Conservation (phyloP, 2,888 invertebrate species). For the Crocallis elinguaria region DNA sequence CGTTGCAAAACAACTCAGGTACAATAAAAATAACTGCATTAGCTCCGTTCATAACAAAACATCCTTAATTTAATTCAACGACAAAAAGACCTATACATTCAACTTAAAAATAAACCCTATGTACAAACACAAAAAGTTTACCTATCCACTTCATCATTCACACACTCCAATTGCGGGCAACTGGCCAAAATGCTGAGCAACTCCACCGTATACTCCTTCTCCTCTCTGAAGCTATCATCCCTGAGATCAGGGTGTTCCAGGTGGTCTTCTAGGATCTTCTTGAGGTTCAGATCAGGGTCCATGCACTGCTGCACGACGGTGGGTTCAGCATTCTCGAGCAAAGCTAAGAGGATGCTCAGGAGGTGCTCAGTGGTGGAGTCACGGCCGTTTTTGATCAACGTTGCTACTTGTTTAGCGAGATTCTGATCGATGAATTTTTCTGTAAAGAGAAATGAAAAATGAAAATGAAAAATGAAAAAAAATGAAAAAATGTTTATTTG, state of each 20-base stretch:
- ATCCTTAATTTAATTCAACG: too few species aligned
- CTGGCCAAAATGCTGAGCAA: slow-evolving; percentile 47
- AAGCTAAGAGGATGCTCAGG: slow-evolving; percentile 53
- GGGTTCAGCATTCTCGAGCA: slow-evolving; percentile 49
- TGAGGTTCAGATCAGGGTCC: slow-evolving; percentile 50
- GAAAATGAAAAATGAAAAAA: too few species aligned
- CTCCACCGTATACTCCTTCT: slow-evolving; percentile 59
- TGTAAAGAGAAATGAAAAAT: slow-evolving; percentile 44
- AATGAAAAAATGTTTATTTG: too few species aligned
- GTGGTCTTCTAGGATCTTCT: slow-evolving; percentile 51
- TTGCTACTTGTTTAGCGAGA: slow-evolving; percentile 51
- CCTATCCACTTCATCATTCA: slow-evolving; percentile 59
- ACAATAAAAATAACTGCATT: too few species aligned
- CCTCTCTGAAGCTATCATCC: slow-evolving; percentile 58
- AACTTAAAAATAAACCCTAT: background rate
- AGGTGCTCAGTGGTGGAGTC: slow-evolving; percentile 65
- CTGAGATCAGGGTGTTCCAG: slow-evolving; percentile 51
- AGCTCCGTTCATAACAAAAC: too few species aligned
- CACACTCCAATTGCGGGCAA: slow-evolving; percentile 33
- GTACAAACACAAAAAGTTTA: slow-evolving; percentile 36
- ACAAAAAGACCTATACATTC: background rate
- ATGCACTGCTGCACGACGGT: slow-evolving; percentile 51
- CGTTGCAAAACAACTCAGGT: too few species aligned
- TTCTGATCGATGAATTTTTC: slow-evolving; percentile 61
- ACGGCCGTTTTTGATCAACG: slow-evolving; percentile 49